These are phyloP conservation scores for Dipus sagitta DNA, from an alignment of 2,797 vertebrate species.

Conservation along the genomic window DNA sequence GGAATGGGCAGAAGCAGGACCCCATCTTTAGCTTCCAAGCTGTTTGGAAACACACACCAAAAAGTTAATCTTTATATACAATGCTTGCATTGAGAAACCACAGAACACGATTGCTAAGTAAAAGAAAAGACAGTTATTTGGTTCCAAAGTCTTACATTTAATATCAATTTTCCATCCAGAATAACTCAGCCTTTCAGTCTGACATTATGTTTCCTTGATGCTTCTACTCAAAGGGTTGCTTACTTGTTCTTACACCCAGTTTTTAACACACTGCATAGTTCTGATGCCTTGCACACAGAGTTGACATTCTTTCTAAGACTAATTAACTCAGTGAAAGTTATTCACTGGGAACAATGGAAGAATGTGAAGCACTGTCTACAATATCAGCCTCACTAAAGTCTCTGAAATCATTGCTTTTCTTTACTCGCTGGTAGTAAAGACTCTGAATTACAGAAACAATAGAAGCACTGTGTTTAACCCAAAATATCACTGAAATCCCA, in stretches of 20 bases:
- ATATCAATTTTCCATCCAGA: conserved; percentile 74
- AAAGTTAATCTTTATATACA: conserved; percentile 87
- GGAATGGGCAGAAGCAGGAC: conserved; percentile 84
- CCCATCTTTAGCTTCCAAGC: conserved; percentile 88
- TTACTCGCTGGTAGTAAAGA: conserved; percentile 78
- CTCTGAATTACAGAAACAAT: conserved; percentile 80
- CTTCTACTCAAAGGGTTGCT: conserved; percentile 32
- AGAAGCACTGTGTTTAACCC: conserved; percentile 84
- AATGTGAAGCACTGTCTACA: conserved; percentile 48
- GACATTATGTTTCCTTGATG: conserved; percentile 30
- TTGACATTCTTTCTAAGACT: conserved; percentile 63
- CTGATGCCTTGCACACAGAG: conserved; percentile 57
- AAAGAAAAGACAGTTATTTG: conserved; percentile 76
- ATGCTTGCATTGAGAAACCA: conserved; percentile 84
- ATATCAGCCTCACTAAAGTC: conserved; percentile 64
- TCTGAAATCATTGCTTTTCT: conserved; percentile 61
- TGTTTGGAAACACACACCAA: conserved; percentile 88
- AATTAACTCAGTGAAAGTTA: conserved; percentile 65
- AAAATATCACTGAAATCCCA: conserved; percentile 87
- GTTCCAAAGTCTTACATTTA: conserved; percentile 76
- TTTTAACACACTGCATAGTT: conserved; percentile 71
- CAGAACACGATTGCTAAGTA: conserved; percentile 84
- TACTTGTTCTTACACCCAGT: conserved; percentile 13
- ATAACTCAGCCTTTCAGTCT: conserved; percentile 46
- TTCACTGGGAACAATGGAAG: conserved; percentile 37